These are phyloP conservation scores for Cynocephalus volans DNA, from an alignment of 2,113 vertebrate species.

Conservation along the genomic window DNA sequence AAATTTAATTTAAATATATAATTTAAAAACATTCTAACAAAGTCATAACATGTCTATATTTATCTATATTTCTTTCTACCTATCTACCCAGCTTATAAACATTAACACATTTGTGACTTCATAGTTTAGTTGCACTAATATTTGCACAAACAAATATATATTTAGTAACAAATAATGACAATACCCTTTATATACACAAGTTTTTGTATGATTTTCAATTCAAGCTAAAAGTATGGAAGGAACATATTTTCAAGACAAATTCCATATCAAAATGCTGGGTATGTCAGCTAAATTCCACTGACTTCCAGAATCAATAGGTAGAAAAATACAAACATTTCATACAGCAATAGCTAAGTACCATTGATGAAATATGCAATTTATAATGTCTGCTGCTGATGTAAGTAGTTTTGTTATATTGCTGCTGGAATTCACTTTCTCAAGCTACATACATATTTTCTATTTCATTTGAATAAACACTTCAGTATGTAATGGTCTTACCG, in stretches of 20 bases:
- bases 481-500: background rate
- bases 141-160: background rate
- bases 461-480: slow-evolving; percentile 66
- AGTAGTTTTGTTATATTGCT: slow-evolving; percentile 61
- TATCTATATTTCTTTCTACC: background rate
- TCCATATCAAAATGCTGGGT: background rate
- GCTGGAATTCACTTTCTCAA: slow-evolving; percentile 52
- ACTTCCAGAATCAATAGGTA: slow-evolving; percentile 52
- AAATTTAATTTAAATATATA: background rate
- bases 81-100: background rate
- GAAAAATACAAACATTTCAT: slow-evolving; percentile 49
- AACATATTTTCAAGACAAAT: slow-evolving; percentile 26
- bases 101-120: background rate
- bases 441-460: slow-evolving; percentile 53
- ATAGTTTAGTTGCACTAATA: background rate
- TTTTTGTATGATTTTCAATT: slow-evolving; percentile 23
- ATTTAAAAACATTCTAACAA: slow-evolving; percentile 33
- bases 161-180: background rate
- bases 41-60: background rate
- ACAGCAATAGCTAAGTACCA: background rate
- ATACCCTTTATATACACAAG: background rate
- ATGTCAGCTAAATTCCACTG: background rate
- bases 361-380: slow-evolving; percentile 44
- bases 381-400: slow-evolving; percentile 26
- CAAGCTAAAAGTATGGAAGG: background rate